phyloP scores from a whole-genome alignment of 1,140 invertebrate genomes.

The Drosophila repletoides region DNA sequence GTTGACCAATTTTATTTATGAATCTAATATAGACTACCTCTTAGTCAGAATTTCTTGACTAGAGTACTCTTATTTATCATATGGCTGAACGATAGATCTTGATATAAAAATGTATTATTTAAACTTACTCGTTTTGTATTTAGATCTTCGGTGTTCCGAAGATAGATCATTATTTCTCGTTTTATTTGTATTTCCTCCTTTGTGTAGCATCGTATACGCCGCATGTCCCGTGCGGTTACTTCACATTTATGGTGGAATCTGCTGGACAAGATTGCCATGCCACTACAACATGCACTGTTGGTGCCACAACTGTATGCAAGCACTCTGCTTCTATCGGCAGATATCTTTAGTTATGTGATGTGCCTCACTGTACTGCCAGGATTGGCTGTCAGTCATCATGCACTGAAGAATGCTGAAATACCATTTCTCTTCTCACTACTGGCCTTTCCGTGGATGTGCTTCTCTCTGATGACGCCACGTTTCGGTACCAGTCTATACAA shows the following conservation, averaged over 20 bases:
- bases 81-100: too few relatives aligned
- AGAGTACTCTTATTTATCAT: too few relatives aligned
- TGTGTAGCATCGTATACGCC: slow-evolving; percentile 61
- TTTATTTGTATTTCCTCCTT: too few relatives aligned
- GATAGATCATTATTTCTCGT: too few relatives aligned
- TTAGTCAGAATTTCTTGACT: too few relatives aligned
- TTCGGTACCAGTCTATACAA: slow-evolving; percentile 74
- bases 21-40: too few relatives aligned
- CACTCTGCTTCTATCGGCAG: slow-evolving; percentile 72
- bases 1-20: too few relatives aligned
- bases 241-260: slow-evolving; percentile 72
- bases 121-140: too few relatives aligned
- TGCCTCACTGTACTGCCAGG: slow-evolving; percentile 76
- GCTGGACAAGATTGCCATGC: slow-evolving; percentile 72
- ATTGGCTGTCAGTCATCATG: slow-evolving; percentile 71
- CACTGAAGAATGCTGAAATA: slow-evolving; percentile 78
- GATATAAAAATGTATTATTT: too few relatives aligned
- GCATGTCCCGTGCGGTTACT: slow-evolving; percentile 67
- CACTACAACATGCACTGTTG: slow-evolving; percentile 67
- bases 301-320: slow-evolving; percentile 76
- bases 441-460: slow-evolving; percentile 82
- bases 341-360: slow-evolving; percentile 81
- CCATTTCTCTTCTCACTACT: slow-evolving; percentile 78
- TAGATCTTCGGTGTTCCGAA: too few relatives aligned
- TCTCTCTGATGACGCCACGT: slow-evolving; percentile 79